A percentile compares a stretch with the other conserved stretches of the same genome.
Evolutionary conservation across 2,888 invertebrate species (phyloP).

Genomic region (Agonopterix alstromeriana): DNA sequence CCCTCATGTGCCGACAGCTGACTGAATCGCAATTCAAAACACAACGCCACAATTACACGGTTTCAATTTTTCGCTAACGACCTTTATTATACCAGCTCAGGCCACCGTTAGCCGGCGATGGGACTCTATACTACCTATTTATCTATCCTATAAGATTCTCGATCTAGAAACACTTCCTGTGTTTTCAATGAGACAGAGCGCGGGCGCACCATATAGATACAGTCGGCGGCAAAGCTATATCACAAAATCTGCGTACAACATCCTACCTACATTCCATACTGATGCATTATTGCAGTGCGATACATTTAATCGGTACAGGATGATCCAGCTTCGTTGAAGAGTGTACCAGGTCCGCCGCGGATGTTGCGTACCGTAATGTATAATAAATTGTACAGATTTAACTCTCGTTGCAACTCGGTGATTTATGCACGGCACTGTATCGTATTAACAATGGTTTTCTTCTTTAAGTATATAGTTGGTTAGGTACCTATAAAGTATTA

Average conservation of each 20-base stretch:
- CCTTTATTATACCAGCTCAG: constrained; percentile 27
- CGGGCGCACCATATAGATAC: constrained; percentile 8
- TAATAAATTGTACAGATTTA: constrained; percentile 60
- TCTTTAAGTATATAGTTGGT: constrained; percentile 30
- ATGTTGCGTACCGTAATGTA: constrained; percentile 34
- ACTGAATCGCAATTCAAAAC: constrained; percentile 71
- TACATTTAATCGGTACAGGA: background rate
- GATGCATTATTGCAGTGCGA: background rate
- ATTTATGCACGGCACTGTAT: constrained; percentile 62
- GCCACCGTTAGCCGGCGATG: constrained; percentile 27
- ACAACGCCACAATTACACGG: constrained; percentile 61
- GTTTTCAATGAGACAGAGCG: constrained; percentile 30
- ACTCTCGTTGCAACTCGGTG: constrained; percentile 51
- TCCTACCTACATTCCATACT: background rate
- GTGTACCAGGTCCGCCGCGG: constrained; percentile 17
- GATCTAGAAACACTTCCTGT: constrained; percentile 47
- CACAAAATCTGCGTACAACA: background rate
- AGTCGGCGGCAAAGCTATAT: background rate
- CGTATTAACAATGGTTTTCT: constrained; percentile 65
- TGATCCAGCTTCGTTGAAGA: background rate
- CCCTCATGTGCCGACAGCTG: constrained; percentile 69
- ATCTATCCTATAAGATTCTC: constrained; percentile 22
- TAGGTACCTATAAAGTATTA: constrained; percentile 7
- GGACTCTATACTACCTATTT: constrained; percentile 2
- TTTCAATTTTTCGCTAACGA: constrained; percentile 57